Percentiles rank a stretch among this genome's conserved stretches.
Conservation (phyloP, 1,140 invertebrate species). For the Protaetia brevitarsis region DNA sequence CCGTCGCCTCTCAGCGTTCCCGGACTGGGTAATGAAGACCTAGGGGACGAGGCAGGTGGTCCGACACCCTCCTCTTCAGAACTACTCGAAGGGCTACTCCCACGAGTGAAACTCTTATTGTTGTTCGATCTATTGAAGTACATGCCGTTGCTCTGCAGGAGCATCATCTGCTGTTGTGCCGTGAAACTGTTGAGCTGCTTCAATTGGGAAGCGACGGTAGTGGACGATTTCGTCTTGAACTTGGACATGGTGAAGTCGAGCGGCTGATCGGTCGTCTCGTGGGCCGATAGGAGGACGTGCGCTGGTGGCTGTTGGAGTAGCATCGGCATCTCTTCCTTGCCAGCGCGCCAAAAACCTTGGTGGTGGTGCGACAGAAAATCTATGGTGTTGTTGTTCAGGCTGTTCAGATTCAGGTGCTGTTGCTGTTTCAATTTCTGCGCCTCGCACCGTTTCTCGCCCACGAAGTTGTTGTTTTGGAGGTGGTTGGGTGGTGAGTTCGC, state of each 20-base stretch:
- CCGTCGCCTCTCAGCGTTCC: slow-evolving; percentile 39
- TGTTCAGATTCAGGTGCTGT: too few relatives aligned
- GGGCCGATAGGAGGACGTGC: slow-evolving; percentile 42
- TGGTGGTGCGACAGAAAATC: slow-evolving; percentile 33
- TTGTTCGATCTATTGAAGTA: slow-evolving; percentile 45
- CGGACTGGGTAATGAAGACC: slow-evolving; percentile 42
- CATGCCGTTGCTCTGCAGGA: slow-evolving; percentile 45
- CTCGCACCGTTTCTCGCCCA: slow-evolving; percentile 26
- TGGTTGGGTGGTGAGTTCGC: slow-evolving; percentile 44
- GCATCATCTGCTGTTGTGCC: slow-evolving; percentile 45
- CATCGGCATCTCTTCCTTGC: slow-evolving; percentile 47
- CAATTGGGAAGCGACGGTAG: slow-evolving; percentile 40
- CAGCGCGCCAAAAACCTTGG: slow-evolving; percentile 38
- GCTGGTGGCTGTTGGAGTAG: slow-evolving; percentile 46
- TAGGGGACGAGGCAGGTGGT: slow-evolving; percentile 41
- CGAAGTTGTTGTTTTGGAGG: slow-evolving; percentile 37
- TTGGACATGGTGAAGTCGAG: slow-evolving; percentile 53
- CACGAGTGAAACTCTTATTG: slow-evolving; percentile 45
- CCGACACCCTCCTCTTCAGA: slow-evolving; percentile 45
- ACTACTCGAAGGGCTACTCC: slow-evolving; percentile 43
- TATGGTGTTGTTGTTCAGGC: slow-evolving; percentile 47
- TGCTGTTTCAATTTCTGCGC: slow-evolving; percentile 35
- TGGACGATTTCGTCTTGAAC: slow-evolving; percentile 46
- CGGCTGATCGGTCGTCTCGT: slow-evolving; percentile 47
- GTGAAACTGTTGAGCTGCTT: slow-evolving; percentile 42